Percentiles rank a stretch among this genome's conserved stretches.
Conservation (phyloP, 2,888 invertebrate species). For the Chouioia cunea region DNA sequence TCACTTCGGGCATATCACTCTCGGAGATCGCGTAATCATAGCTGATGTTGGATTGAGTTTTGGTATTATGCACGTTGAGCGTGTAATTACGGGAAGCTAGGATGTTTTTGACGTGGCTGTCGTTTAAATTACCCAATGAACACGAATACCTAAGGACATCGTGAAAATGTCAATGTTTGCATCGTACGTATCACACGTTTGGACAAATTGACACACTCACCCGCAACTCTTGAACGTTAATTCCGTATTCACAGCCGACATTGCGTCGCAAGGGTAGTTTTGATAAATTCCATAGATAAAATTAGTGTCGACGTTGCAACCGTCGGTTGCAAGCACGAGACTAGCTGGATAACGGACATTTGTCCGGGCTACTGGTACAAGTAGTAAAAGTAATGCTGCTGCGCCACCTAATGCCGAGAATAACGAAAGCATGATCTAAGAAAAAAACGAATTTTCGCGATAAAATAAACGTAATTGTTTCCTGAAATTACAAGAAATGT, state of each 20-base stretch:
- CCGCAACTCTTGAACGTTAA: slow-evolving; percentile 63
- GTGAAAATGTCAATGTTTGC: too few species aligned
- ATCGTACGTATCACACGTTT: not conserved
- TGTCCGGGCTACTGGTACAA: slow-evolving; percentile 80
- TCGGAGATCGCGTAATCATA: slow-evolving; percentile 65
- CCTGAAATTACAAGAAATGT: too few species aligned
- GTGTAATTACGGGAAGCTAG: slow-evolving; percentile 72
- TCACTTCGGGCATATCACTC: slow-evolving; percentile 60
- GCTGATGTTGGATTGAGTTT: slow-evolving; percentile 50
- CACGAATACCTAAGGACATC: slow-evolving; percentile 72
- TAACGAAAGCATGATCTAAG: slow-evolving; percentile 75
- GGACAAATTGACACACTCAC: slow-evolving; percentile 49
- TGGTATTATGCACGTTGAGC: slow-evolving; percentile 60
- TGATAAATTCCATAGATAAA: slow-evolving; percentile 59
- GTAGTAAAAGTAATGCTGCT: slow-evolving; percentile 76
- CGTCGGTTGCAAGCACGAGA: slow-evolving; percentile 74
- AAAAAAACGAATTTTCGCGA: not conserved
- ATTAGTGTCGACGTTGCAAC: slow-evolving; percentile 59
- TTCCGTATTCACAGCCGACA: slow-evolving; percentile 53
- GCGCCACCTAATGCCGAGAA: slow-evolving; percentile 78
- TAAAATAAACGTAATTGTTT: too few species aligned
- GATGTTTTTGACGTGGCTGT: slow-evolving; percentile 69
- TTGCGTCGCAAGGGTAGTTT: slow-evolving; percentile 59
- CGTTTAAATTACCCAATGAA: slow-evolving; percentile 62
- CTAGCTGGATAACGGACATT: slow-evolving; percentile 76